Conservation (phyloP, 2,113 vertebrate genomes). For the Azemiops feae region DNA sequence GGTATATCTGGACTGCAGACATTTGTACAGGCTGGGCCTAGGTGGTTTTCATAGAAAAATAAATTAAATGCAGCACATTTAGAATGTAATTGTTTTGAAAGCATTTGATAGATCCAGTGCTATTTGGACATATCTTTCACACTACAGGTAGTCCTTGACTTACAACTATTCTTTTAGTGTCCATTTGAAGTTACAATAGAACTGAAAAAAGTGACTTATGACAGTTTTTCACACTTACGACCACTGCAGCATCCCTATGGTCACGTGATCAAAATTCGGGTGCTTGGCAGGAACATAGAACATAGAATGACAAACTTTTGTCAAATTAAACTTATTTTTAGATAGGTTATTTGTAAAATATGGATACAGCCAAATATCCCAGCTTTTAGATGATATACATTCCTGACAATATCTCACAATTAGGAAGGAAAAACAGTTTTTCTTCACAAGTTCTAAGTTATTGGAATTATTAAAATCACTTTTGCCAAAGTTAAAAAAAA, state of each 20-base stretch:
- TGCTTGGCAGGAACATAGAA: neutral
- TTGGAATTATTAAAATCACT: neutral
- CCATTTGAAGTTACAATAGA: neutral
- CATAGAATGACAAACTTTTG: neutral
- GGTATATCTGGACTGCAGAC: neutral
- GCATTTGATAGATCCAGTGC: neutral
- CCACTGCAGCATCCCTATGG: neutral
- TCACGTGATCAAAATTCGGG: neutral
- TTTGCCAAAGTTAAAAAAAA: neutral
- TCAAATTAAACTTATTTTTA: neutral
- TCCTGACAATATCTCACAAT: neutral
- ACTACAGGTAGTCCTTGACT: no score
- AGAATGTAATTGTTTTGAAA: neutral
- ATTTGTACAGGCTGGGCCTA: neutral
- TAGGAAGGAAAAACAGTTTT: neutral
- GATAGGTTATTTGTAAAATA: neutral
- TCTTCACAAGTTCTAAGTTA: neutral
- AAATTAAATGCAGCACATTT: slow-evolving; percentile 18
- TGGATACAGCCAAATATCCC: neutral
- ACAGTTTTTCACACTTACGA: no score
- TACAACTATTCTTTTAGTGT: neutral
- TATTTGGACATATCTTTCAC: neutral
- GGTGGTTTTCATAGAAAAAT: slow-evolving; percentile 21
- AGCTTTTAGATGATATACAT: neutral
- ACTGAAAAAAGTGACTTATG: neutral